These are phyloP conservation scores for Centropristis striata DNA, from an alignment of 2,113 vertebrate genomes.

Conservation along the genomic window DNA sequence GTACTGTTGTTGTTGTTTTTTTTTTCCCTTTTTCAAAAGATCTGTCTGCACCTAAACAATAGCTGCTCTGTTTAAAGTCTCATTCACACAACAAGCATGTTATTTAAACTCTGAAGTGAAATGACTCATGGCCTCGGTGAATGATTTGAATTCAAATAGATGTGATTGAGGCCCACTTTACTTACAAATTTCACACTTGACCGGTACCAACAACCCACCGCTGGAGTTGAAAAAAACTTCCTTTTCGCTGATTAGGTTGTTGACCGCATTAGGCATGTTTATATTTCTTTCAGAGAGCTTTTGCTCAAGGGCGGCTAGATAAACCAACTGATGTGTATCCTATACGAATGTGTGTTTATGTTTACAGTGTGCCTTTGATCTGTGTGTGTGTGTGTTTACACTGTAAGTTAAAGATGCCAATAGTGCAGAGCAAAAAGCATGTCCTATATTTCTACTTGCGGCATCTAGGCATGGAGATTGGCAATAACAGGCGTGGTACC, in stretches of 20 bases:
- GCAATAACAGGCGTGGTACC: slow-evolving; percentile 66
- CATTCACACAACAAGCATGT: slow-evolving; percentile 11
- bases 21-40: not conserved
- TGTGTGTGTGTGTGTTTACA: slow-evolving; percentile 44
- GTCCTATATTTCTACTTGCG: slow-evolving; percentile 43
- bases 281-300: slow-evolving; percentile 10
- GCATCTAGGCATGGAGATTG: slow-evolving; percentile 62
- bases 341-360: slow-evolving; percentile 10
- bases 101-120: not conserved
- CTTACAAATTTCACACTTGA: not conserved
- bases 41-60: slow-evolving; percentile 12
- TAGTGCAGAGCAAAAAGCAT: slow-evolving; percentile 21
- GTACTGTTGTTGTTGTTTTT: not conserved
- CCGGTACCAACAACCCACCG: not conserved
- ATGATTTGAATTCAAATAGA: slow-evolving; percentile 1
- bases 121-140: slow-evolving; percentile 4
- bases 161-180: not conserved
- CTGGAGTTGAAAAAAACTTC: not conserved
- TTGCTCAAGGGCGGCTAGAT: slow-evolving; percentile 11
- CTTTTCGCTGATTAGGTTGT: slow-evolving; percentile 4
- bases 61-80: slow-evolving; percentile 2
- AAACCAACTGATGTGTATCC: slow-evolving; percentile 18
- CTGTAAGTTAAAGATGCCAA: slow-evolving; percentile 38
- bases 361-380: slow-evolving; percentile 41
- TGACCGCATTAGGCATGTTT: slow-evolving; percentile 13